Conservation (phyloP, 92 coral and sea anemone species). For the Anthopleura xanthogrammica region DNA sequence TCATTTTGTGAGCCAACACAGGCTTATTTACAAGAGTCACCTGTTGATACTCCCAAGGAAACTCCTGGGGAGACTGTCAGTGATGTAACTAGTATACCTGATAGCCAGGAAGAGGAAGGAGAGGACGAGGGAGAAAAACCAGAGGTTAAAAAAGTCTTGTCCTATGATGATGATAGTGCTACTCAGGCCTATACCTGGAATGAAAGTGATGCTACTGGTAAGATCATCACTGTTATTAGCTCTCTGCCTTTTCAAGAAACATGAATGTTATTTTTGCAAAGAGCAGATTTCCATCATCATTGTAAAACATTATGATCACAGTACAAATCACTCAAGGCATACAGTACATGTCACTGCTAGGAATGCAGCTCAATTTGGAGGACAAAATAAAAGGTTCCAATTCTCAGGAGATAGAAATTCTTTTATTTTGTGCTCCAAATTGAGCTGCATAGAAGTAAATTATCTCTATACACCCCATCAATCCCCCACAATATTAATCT, state of each 20-base stretch:
- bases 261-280: background rate
- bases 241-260: background rate
- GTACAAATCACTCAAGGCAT: too few relatives aligned
- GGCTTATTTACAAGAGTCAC: constrained; percentile 27
- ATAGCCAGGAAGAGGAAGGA: constrained; percentile 39
- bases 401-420: too few relatives aligned
- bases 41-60: constrained; percentile 1
- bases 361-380: too few relatives aligned
- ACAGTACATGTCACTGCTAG: too few relatives aligned
- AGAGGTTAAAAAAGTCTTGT: constrained; percentile 12
- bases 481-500: too few relatives aligned
- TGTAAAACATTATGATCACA: too few relatives aligned
- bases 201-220: constrained; percentile 32
- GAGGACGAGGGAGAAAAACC: background rate
- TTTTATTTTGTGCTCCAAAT: too few relatives aligned
- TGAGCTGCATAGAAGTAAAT: too few relatives aligned
- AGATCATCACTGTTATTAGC: background rate
- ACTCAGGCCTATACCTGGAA: constrained; percentile 34
- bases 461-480: too few relatives aligned
- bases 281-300: too few relatives aligned
- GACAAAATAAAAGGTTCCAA: too few relatives aligned
- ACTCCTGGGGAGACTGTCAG: background rate
- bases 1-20: constrained; percentile 27
- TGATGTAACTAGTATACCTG: constrained; percentile 15
- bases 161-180: constrained; percentile 40